phyloP scores from a whole-genome alignment of 2,888 invertebrate species.

The Aporophyla lueneburgensis region DNA sequence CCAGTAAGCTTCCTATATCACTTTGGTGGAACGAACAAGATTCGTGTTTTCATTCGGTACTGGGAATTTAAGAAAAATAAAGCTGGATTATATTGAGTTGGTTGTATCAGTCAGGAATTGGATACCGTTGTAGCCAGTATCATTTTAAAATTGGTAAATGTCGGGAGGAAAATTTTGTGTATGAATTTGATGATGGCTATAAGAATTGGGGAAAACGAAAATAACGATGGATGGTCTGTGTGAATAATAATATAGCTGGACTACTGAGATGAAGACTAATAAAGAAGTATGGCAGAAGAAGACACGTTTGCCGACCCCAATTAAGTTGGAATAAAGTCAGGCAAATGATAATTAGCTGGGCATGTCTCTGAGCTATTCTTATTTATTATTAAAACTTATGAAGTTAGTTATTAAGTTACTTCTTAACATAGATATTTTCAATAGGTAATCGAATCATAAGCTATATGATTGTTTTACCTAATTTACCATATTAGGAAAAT shows the following conservation, averaged over 20 bases:
- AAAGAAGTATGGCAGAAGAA: not conserved
- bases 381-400: not conserved
- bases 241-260: not conserved
- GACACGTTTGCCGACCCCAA: not conserved
- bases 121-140: not conserved
- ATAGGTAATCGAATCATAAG: too few relatives aligned
- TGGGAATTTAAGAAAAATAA: constrained; percentile 38
- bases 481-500: not conserved
- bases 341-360: not conserved
- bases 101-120: not conserved
- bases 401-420: too few relatives aligned
- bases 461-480: too few relatives aligned
- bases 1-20: constrained; percentile 78
- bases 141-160: not conserved
- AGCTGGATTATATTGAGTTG: constrained; percentile 18
- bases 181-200: not conserved
- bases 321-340: not conserved
- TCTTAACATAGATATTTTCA: rapidly evolving
- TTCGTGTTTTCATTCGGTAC: constrained; percentile 52
- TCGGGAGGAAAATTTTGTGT: not conserved
- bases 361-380: too few relatives aligned
- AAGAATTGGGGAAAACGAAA: not conserved
- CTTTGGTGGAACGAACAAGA: constrained; percentile 62
- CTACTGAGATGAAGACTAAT: not conserved
- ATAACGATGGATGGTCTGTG: not conserved